Percentiles rank a stretch among this genome's conserved stretches.
Conservation (phyloP, 2,797 vertebrate genomes). For the Craterocephalus amniculus region DNA sequence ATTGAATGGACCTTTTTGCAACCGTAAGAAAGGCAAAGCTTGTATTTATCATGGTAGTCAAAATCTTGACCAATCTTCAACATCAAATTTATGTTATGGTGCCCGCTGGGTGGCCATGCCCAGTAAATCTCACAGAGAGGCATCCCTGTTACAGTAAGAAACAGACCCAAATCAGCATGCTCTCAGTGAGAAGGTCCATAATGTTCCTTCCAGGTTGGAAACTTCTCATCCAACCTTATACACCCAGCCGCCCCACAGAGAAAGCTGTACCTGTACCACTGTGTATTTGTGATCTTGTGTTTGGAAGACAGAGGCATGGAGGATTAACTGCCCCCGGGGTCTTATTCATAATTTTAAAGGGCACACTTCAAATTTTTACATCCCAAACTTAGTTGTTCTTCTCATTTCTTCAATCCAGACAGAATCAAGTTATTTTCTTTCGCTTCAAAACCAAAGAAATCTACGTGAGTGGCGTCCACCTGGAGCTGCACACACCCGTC, state of each 20-base stretch:
- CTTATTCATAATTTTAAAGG: background rate
- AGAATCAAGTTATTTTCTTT: background rate
- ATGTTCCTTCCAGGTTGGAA: background rate
- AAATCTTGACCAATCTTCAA: too few species aligned
- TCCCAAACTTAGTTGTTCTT: background rate
- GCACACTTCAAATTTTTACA: too few species aligned
- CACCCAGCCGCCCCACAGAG: background rate
- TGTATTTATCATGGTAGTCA: too few species aligned
- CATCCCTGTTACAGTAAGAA: background rate
- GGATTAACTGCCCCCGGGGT: background rate
- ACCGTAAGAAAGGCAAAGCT: too few species aligned
- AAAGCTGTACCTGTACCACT: slow-evolving; percentile 1
- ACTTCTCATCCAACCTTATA: background rate
- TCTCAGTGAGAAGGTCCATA: background rate
- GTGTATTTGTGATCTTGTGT: background rate
- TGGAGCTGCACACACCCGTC: background rate
- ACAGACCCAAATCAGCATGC: slow-evolving; percentile 1
- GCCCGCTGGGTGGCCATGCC: background rate
- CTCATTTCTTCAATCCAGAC: slow-evolving; percentile 10
- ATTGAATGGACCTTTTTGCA: too few species aligned
- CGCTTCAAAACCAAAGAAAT: background rate
- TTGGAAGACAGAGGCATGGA: background rate
- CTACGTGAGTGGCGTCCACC: background rate
- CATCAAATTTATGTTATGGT: too few species aligned
- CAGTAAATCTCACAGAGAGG: slow-evolving; percentile 3